phyloP scores from a whole-genome alignment of 2,797 vertebrate genomes.

The Pempheris klunzingeri region DNA sequence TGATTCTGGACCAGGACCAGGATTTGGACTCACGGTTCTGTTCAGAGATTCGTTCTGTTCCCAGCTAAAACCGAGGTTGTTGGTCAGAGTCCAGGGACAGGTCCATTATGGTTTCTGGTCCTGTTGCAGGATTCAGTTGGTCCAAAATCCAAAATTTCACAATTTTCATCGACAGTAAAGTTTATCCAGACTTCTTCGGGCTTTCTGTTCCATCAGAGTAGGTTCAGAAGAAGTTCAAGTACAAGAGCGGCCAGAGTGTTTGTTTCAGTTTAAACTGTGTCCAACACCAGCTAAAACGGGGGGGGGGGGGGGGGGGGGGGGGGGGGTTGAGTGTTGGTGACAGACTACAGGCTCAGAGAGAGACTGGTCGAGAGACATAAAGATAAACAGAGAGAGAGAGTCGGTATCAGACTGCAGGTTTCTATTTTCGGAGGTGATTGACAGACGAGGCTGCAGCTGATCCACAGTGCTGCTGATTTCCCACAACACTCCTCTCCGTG shows the following conservation, averaged over 20 bases:
- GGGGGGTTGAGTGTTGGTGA: slow-evolving; percentile 26
- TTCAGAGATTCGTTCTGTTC: too few relatives aligned
- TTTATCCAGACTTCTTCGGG: background rate
- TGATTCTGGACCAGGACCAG: background rate
- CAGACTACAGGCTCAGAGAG: slow-evolving; percentile 27
- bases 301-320: background rate
- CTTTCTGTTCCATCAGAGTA: background rate
- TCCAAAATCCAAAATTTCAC: background rate
- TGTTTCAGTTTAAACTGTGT: slow-evolving; percentile 3
- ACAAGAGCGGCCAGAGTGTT: background rate
- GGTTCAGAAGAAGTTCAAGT: slow-evolving; percentile 14
- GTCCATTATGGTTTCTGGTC: background rate
- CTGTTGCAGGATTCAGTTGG: background rate
- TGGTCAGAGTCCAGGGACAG: too few relatives aligned
- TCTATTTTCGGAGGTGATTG: slow-evolving; percentile 71
- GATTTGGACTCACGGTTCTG: background rate
- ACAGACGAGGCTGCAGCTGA: slow-evolving; percentile 60
- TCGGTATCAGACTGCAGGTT: slow-evolving; percentile 33
- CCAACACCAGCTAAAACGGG: background rate
- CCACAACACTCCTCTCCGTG: too few relatives aligned
- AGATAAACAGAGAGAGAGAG: slow-evolving; percentile 33
- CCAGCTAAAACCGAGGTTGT: too few relatives aligned
- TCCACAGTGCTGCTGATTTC: too few relatives aligned
- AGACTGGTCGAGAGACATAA: background rate
- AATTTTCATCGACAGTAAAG: background rate